These are phyloP conservation scores for Globodera rostochiensis DNA, from an alignment of 1,140 invertebrate genomes.

Conservation along the genomic window DNA sequence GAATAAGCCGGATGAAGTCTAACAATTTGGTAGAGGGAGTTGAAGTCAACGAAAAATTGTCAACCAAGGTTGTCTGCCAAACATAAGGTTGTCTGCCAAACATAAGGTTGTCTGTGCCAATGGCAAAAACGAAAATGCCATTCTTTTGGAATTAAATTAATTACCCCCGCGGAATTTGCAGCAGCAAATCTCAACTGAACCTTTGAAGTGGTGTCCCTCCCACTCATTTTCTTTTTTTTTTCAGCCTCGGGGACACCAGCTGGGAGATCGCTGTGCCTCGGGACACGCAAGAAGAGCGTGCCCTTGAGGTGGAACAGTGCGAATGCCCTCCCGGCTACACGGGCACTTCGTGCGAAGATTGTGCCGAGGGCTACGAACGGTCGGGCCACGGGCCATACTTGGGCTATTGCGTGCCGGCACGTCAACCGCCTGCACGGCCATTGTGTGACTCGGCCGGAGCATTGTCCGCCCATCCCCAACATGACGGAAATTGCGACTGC, in stretches of 20 bases:
- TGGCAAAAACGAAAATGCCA: too few relatives aligned
- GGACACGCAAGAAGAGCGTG: constrained; percentile 68
- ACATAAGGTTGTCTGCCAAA: too few relatives aligned
- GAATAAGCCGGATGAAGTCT: too few relatives aligned
- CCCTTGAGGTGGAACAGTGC: constrained; percentile 84
- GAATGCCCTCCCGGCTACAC: constrained; percentile 79
- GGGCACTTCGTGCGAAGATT: constrained; percentile 86
- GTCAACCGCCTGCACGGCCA: constrained; percentile 39
- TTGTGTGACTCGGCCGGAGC: constrained; percentile 51
- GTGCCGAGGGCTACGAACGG: constrained; percentile 82
- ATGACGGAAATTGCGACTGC: constrained; percentile 77
- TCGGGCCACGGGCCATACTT: constrained; percentile 78
- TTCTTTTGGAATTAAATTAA: too few relatives aligned
- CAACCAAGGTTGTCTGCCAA: too few relatives aligned
- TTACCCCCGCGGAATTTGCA: neutral
- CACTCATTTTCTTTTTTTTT: constrained; percentile 27
- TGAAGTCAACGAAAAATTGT: too few relatives aligned
- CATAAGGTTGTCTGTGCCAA: too few relatives aligned
- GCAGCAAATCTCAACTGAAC: constrained; percentile 10
- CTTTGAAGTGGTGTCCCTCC: constrained; percentile 5
- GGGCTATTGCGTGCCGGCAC: constrained; percentile 72
- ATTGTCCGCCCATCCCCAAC: constrained; percentile 38
- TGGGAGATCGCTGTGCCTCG: constrained; percentile 64
- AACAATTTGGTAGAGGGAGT: too few relatives aligned
- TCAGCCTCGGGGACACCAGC: constrained; percentile 61